These are phyloP conservation scores for Oscarella lobularis DNA, from an alignment of 37 sponge, comb jelly and placozoan species.

Conservation along the genomic window DNA sequence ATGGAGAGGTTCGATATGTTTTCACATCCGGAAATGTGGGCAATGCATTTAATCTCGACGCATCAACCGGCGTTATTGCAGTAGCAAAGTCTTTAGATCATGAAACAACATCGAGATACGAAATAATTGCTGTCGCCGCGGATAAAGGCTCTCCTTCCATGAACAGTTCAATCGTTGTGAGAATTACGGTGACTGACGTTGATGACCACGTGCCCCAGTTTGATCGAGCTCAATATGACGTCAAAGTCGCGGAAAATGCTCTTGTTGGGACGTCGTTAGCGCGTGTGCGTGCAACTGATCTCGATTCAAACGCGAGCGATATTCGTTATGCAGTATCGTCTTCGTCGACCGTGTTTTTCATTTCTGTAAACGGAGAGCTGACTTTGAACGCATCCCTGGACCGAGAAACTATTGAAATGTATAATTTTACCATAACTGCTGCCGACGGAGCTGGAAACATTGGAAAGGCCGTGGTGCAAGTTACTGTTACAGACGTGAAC, in stretches of 20 bases:
- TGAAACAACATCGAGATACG: conserved; percentile 31
- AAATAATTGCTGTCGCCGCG: conserved; percentile 15
- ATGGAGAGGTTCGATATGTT: conserved; percentile 6
- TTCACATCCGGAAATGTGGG: conserved; percentile 2
- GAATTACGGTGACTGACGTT: conserved; percentile 24
- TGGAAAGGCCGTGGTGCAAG: neutral
- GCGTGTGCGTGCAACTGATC: conserved; percentile 12
- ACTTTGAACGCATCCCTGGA: neutral
- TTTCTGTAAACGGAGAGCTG: neutral
- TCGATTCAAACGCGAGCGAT: too few species aligned
- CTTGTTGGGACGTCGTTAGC: neutral
- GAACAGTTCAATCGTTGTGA: neutral
- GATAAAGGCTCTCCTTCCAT: conserved; percentile 18
- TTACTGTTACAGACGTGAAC: neutral
- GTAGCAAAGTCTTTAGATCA: conserved; percentile 19
- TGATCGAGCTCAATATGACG: conserved; percentile 3
- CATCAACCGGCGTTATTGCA: conserved; percentile 18
- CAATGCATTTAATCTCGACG: conserved; percentile 22
- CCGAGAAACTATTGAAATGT: neutral
- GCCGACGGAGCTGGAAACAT: neutral
- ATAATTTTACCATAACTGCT: neutral
- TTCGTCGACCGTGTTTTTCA: too few species aligned
- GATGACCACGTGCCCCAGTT: conserved; percentile 63
- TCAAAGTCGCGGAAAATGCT: neutral
- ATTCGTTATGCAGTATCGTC: too few species aligned